Conservation (phyloP, 2,888 invertebrate species). For the Pharmacophagus antenor region DNA sequence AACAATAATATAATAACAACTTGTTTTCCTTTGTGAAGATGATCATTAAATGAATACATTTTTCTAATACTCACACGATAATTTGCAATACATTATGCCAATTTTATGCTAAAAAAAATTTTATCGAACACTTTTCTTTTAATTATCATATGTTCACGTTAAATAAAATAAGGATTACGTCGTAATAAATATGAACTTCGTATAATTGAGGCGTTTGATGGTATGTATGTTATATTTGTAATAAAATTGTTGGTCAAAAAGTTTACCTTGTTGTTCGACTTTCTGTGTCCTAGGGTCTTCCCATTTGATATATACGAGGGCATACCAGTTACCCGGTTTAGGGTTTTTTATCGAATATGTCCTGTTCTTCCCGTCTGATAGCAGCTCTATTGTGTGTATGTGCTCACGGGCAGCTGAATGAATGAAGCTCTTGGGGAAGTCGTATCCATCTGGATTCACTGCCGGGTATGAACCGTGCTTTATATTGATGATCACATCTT, state of each 20-base stretch:
- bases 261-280: conserved; percentile 87
- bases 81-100: too few species aligned
- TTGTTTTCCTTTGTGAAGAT: too few species aligned
- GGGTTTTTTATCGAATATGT: conserved; percentile 84
- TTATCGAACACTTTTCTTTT: too few species aligned
- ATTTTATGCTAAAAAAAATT: too few species aligned
- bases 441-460: conserved; percentile 89
- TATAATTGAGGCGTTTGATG: too few species aligned
- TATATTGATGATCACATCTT: conserved; percentile 85
- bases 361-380: conserved; percentile 82
- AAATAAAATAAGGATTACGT: too few species aligned
- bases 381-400: conserved; percentile 80
- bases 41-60: too few species aligned
- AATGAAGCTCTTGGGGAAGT: conserved; percentile 85
- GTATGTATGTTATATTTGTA: too few species aligned
- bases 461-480: conserved; percentile 92
- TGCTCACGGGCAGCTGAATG: conserved; percentile 66
- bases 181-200: too few species aligned
- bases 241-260: neutral
- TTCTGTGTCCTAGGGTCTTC: conserved; percentile 85
- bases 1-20: too few species aligned
- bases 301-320: conserved; percentile 88
- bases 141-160: too few species aligned
- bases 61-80: too few species aligned
- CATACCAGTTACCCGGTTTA: conserved; percentile 89